Evolutionary conservation across 2,797 vertebrate genomes (phyloP).

Genomic region (Catamblyrhynchus diadema): DNA sequence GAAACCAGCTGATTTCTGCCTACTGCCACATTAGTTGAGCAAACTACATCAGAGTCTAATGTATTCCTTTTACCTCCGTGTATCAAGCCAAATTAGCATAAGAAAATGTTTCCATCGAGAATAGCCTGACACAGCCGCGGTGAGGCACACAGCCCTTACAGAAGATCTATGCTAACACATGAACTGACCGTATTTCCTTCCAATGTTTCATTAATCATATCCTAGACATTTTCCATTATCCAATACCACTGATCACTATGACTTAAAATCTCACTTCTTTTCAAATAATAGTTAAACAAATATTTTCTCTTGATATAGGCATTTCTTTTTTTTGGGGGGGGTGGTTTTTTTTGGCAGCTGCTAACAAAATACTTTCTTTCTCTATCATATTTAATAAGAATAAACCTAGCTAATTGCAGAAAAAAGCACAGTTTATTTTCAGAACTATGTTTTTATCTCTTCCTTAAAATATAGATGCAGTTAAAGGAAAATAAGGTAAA

Average conservation of each 20-base stretch:
- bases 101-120: conserved; percentile 42
- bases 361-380: background rate
- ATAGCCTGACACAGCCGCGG: background rate
- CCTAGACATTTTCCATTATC: conserved; percentile 45
- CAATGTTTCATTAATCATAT: conserved; percentile 60
- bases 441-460: background rate
- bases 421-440: background rate
- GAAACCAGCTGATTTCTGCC: conserved; percentile 50
- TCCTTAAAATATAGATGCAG: background rate
- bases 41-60: conserved; percentile 37
- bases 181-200: conserved; percentile 3
- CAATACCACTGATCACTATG: background rate
- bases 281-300: background rate
- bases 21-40: conserved; percentile 39
- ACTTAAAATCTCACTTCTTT: background rate
- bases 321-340: background rate
- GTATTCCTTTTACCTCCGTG: conserved; percentile 10
- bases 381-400: background rate
- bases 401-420: background rate
- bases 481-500: background rate
- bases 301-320: background rate
- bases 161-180: conserved; percentile 33
- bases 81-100: conserved; percentile 43
- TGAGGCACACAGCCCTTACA: background rate
- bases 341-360: background rate